Conservation (phyloP, 2,888 invertebrate genomes). For the Xylota sylvarum region DNA sequence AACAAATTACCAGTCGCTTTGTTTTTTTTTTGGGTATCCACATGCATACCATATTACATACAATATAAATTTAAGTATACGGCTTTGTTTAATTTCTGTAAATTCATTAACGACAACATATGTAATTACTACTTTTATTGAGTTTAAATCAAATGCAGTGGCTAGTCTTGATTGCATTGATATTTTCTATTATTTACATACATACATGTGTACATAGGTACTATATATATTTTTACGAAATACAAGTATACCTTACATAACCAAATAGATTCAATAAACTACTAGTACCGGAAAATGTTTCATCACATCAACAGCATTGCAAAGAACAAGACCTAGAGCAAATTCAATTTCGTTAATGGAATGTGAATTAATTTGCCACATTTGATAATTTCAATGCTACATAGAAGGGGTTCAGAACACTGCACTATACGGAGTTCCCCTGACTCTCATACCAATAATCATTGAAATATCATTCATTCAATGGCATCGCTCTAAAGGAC, state of each 20-base stretch:
- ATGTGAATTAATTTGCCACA: conserved; percentile 76
- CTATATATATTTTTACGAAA: too few species aligned
- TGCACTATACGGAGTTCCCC: conserved; percentile 13
- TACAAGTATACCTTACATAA: neutral
- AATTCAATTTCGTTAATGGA: conserved; percentile 76
- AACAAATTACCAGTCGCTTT: too few species aligned
- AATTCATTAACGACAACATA: too few species aligned
- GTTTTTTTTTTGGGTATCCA: too few species aligned
- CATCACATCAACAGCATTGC: conserved; percentile 56
- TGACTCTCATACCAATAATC: conserved; percentile 49
- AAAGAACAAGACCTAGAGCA: conserved; percentile 55
- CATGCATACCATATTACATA: too few species aligned
- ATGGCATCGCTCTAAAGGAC: conserved; percentile 44
- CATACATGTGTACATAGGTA: too few species aligned
- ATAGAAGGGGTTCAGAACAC: conserved; percentile 15
- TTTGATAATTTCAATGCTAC: conserved; percentile 64
- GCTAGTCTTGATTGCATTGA: too few species aligned
- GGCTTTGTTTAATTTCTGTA: too few species aligned
- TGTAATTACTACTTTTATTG: too few species aligned
- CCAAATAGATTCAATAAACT: neutral
- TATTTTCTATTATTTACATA: too few species aligned
- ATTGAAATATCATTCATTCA: conserved; percentile 65
- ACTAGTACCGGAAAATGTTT: conserved; percentile 14
- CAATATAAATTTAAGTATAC: too few species aligned
- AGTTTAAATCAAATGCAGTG: too few species aligned